phyloP scores from a whole-genome alignment of 2,888 invertebrate species.

The Galerucella pusilla region DNA sequence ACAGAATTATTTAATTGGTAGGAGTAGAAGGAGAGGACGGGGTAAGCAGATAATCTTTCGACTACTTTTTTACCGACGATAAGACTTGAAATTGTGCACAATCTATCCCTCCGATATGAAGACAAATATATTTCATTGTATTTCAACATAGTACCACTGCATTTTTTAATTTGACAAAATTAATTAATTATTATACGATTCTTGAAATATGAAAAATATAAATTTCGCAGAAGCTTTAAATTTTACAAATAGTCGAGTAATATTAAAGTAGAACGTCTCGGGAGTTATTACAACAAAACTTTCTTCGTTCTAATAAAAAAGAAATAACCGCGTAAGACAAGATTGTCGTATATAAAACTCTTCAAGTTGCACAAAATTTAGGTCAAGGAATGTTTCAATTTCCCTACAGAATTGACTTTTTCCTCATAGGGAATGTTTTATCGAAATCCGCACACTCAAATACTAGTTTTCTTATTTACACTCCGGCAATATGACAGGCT shows the following conservation, averaged over 20 bases:
- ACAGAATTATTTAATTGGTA: no score
- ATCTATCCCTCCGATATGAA: no score
- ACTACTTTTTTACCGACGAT: no score
- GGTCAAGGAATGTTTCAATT: slow-evolving; percentile 16
- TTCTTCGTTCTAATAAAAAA: not conserved
- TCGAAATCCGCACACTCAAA: slow-evolving; percentile 16
- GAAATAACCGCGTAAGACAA: not conserved
- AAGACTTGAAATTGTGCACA: no score
- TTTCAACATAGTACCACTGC: no score
- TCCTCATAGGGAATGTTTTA: slow-evolving; percentile 19
- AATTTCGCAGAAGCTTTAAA: not conserved
- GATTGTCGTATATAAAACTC: slow-evolving; percentile 7
- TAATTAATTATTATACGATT: no score
- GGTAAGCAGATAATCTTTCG: no score
- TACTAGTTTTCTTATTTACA: not conserved
- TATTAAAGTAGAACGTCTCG: not conserved
- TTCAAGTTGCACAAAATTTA: slow-evolving; percentile 16
- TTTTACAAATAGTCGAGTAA: not conserved
- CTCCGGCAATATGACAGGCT: slow-evolving; percentile 1
- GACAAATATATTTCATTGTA: no score
- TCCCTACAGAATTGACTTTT: slow-evolving; percentile 9
- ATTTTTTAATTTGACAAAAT: no score
- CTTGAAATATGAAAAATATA: no score
- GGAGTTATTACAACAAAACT: not conserved
- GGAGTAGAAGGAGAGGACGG: no score